Evolutionary conservation across 2,888 invertebrate species (phyloP), one percentile per base, ranked within the genome.

Genomic region (Lagria hirta): DNA sequence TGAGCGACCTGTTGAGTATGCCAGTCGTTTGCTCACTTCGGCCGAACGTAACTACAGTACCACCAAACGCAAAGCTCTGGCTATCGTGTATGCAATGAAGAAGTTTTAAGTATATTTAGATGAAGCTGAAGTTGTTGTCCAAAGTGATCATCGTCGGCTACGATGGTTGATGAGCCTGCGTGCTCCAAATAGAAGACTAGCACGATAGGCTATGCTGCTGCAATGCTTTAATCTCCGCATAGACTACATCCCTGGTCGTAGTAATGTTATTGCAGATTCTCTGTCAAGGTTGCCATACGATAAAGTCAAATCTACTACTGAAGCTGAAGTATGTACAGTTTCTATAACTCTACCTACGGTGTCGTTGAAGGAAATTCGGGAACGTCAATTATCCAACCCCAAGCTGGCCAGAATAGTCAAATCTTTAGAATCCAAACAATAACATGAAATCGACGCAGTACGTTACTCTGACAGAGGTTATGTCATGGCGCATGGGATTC

Each of bases 131-230:
- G 68, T 72, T 11, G 49, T 49, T 1, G 54, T 74, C 0, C 46
- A 64, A 3, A 73, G 71, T 0, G 75, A 75, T 43, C 75, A 75
- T 38, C 66, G 71, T 42, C 69, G 74, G 0, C 54, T 77, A 17
- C 68, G 70, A 62, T 76, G 72, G 70, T 47, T 76, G 3, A 48
- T 70, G 46, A 52, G 56, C 0, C 18, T 72, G 3, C 70, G 71
- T 43, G 59, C 71, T 4, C 67, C 68, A 0, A 58, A 62, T n/a
- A 71, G 71, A 6, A 43, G 73, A 18, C 47, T 76, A 0, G 68
- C 66, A 12, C 48, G 74, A 21, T 76, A 74, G 75, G 67, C 69
- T 0, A 26, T 75, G 4, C 44, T 54, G 6, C 42, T 75, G 1
- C 68, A 72, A 48, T 46, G 57, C 2, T 73, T 61, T 43, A 59